Evolutionary conservation across 1,140 invertebrate species (phyloP).

Genomic region (Ruditapes philippinarum): DNA sequence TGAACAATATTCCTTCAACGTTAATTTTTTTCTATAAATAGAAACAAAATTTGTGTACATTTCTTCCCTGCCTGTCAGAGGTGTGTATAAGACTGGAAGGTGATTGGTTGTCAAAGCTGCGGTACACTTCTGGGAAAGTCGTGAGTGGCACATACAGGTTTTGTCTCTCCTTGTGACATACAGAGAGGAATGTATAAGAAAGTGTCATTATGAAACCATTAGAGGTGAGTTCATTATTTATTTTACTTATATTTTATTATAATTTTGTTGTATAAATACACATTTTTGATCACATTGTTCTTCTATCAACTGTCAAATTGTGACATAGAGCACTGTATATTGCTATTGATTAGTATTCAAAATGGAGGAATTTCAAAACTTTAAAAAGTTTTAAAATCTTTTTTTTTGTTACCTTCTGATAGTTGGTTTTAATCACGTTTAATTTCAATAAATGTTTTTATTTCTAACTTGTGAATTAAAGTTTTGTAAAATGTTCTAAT

Average conservation of each 20-base stretch:
- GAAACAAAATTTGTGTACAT: constrained; percentile 56
- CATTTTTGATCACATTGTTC: background rate
- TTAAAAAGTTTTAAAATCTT: constrained; percentile 16
- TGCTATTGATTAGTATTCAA: constrained; percentile 48
- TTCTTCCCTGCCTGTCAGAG: constrained; percentile 51
- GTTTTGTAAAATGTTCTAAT: background rate
- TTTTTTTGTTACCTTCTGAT: background rate
- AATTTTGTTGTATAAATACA: background rate
- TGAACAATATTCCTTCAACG: background rate
- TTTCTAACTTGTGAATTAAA: too few relatives aligned
- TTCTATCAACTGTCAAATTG: background rate
- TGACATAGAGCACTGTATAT: constrained; percentile 19
- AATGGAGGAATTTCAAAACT: constrained; percentile 60
- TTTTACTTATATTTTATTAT: background rate
- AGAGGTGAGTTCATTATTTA: constrained; percentile 27
- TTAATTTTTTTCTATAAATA: constrained; percentile 19
- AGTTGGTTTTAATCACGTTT: background rate
- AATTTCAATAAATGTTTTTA: too few relatives aligned
- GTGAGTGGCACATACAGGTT: constrained; percentile 14
- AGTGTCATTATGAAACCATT: constrained; percentile 56
- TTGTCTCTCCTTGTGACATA: constrained; percentile 32
- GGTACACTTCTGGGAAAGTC: constrained; percentile 7
- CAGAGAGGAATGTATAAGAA: constrained; percentile 31
- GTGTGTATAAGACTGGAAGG: constrained; percentile 43
- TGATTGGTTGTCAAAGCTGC: constrained; percentile 48